Conservation (phyloP, 2,113 vertebrate genomes). For the Mustelus asterias region DNA sequence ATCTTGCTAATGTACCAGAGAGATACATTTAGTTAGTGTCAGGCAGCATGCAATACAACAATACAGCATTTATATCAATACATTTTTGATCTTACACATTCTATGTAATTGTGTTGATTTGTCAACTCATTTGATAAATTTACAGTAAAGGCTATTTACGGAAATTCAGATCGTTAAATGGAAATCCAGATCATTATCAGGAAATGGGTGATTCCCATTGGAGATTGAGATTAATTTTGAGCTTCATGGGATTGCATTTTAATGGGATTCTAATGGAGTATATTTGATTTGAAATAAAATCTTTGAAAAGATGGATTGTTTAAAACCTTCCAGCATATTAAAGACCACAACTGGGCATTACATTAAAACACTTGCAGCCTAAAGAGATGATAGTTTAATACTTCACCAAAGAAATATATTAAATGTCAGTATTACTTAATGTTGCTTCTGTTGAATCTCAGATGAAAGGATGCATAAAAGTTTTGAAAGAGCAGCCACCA, state of each 20-base stretch:
- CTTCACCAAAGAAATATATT: neutral
- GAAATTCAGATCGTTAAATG: slow-evolving; percentile 3
- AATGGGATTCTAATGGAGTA: neutral
- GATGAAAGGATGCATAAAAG: slow-evolving; percentile 99
- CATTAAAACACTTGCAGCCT: neutral
- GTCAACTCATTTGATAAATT: neutral
- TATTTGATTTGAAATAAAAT: neutral
- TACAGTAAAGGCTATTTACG: neutral
- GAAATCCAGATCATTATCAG: neutral
- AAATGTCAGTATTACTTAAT: neutral
- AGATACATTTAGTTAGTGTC: neutral
- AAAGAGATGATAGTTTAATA: neutral
- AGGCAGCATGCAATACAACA: neutral
- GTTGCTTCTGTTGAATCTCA: slow-evolving; percentile 45
- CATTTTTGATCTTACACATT: neutral
- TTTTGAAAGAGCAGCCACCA: slow-evolving; percentile 94
- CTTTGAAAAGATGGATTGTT: neutral
- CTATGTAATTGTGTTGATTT: neutral
- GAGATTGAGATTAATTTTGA: neutral
- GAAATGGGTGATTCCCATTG: neutral
- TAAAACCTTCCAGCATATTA: neutral
- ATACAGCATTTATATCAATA: neutral
- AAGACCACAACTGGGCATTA: neutral
- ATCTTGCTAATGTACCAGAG: neutral
- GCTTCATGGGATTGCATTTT: neutral